Conservation (phyloP, 2,888 invertebrate genomes). For the Epicampocera succincta region DNA sequence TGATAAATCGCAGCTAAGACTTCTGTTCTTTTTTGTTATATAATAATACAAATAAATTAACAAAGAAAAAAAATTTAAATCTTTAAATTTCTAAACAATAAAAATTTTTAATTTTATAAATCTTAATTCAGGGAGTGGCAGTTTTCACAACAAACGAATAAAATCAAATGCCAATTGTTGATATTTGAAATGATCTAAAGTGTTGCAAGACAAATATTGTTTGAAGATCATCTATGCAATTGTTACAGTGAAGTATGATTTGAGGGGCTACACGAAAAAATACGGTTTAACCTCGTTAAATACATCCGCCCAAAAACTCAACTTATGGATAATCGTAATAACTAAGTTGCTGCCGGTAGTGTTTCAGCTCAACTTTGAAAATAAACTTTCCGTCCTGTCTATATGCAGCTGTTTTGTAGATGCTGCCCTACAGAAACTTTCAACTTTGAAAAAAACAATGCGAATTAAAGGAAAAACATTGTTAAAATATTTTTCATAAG, state of each 20-base stretch:
- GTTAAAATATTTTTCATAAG: too few species aligned
- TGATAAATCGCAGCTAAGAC: conserved; percentile 9
- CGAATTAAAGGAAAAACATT: too few species aligned
- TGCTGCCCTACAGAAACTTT: too few species aligned
- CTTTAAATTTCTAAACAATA: background rate
- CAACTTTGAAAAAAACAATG: too few species aligned
- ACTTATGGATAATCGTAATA: too few species aligned
- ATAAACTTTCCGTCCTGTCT: too few species aligned
- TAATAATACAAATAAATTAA: background rate
- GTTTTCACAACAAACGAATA: background rate
- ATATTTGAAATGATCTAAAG: conserved; percentile 41
- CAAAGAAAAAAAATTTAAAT: background rate
- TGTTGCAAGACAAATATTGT: conserved; percentile 29
- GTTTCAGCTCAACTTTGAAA: too few species aligned
- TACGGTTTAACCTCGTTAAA: too few species aligned
- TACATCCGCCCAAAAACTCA: too few species aligned
- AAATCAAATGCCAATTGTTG: background rate
- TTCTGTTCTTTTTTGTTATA: conserved; percentile 1
- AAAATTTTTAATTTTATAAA: background rate
- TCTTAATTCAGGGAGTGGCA: conserved; percentile 48
- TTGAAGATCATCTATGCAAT: conserved; percentile 28
- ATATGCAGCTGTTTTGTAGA: too few species aligned
- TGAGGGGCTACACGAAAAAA: too few species aligned
- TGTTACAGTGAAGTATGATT: conserved; percentile 5
- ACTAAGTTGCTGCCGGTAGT: too few species aligned